Percentiles rank a stretch among this genome's conserved stretches.
Conservation (phyloP, 2,113 vertebrate species). For the Lipotes vexillifer region DNA sequence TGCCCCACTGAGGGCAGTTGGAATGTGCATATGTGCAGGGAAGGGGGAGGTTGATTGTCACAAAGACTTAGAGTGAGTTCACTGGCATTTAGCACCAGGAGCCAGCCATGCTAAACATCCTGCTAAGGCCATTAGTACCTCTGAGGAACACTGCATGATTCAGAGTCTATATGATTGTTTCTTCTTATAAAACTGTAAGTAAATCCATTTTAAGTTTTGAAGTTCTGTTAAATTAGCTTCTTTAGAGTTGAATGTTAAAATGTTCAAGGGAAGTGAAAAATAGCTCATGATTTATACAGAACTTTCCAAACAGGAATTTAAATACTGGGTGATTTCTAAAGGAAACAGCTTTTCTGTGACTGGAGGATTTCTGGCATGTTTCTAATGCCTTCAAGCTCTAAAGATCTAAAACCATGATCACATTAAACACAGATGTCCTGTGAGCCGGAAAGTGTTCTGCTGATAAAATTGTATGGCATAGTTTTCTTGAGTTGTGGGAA, state of each 20-base stretch:
- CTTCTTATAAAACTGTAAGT: not conserved
- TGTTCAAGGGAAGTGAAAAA: not conserved
- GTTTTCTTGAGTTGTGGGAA: not conserved
- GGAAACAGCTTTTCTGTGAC: constrained; percentile 14
- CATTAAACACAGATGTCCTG: constrained; percentile 10
- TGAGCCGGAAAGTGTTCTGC: not conserved
- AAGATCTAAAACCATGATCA: constrained; percentile 5
- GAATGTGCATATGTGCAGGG: not conserved
- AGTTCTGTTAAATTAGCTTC: constrained; percentile 10
- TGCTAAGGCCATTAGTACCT: not conserved
- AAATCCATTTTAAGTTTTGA: not conserved
- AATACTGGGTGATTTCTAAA: not conserved
- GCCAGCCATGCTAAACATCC: not conserved
- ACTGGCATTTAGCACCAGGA: not conserved
- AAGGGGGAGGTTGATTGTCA: not conserved
- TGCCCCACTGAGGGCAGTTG: not conserved
- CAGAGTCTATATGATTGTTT: not conserved
- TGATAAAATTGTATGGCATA: not conserved
- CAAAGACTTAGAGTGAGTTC: not conserved
- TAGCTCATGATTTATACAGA: not conserved
- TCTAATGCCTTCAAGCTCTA: not conserved
- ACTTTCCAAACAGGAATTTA: constrained; percentile 10
- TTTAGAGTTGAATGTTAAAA: not conserved
- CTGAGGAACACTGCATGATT: not conserved
- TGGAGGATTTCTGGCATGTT: not conserved